These are phyloP conservation scores for Ciconia nigra DNA, from an alignment of 2,797 vertebrate species.

Conservation along the genomic window DNA sequence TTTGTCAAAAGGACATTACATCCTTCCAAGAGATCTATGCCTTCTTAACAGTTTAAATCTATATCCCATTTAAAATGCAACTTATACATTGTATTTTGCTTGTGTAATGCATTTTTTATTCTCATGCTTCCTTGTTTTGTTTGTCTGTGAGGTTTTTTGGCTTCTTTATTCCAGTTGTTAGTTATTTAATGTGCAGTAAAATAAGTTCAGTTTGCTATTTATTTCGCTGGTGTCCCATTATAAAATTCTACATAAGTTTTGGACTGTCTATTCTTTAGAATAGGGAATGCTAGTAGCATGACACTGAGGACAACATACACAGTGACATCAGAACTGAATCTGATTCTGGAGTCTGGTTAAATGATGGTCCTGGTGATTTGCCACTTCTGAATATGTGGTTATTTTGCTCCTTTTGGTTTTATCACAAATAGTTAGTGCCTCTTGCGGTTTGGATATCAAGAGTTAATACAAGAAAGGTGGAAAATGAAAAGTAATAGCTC, in stretches of 20 bases:
- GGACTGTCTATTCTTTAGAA: not conserved
- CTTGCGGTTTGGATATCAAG: not conserved
- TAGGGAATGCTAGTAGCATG: not conserved
- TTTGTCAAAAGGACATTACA: not conserved
- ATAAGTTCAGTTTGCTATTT: not conserved
- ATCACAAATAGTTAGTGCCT: not conserved
- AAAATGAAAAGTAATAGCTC: not conserved
- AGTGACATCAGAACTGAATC: not conserved
- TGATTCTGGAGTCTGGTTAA: not conserved
- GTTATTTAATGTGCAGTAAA: not conserved
- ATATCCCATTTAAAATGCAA: not conserved
- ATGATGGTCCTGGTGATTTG: not conserved
- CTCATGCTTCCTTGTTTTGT: not conserved
- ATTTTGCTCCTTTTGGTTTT: not conserved
- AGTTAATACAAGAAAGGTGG: not conserved
- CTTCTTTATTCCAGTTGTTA: not conserved
- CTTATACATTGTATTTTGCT: not conserved
- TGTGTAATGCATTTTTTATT: not conserved
- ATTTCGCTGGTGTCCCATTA: not conserved
- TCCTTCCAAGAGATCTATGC: not conserved
- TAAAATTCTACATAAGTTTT: not conserved
- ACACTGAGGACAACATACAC: too few relatives aligned
- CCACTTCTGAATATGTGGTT: not conserved
- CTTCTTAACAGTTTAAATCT: not conserved
- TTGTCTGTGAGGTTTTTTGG: not conserved